A percentile compares a stretch with the other conserved stretches of the same genome.
Evolutionary conservation across 2,888 invertebrate species (phyloP).

Genomic region (Calameuta pallipes): DNA sequence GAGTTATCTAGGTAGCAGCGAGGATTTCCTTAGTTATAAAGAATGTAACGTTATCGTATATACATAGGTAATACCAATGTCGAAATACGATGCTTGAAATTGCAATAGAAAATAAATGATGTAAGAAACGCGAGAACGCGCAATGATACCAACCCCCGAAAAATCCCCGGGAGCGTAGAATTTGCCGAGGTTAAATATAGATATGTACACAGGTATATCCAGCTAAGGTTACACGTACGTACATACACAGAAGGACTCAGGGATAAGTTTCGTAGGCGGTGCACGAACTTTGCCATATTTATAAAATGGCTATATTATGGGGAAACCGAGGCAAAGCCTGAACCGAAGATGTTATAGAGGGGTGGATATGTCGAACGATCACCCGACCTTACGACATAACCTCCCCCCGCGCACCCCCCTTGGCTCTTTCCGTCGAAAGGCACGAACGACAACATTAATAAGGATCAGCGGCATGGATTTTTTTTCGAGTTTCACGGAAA

Average conservation of each 20-base stretch:
- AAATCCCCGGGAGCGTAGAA: conserved; percentile 1
- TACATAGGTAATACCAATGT: background rate
- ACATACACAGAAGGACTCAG: background rate
- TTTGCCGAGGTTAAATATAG: background rate
- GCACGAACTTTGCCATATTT: conserved; percentile 21
- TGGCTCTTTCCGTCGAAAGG: background rate
- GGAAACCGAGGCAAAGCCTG: conserved; percentile 2
- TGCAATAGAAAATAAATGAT: background rate
- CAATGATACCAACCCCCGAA: background rate
- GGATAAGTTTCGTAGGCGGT: conserved; percentile 13
- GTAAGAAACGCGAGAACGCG: background rate
- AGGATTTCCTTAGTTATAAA: background rate
- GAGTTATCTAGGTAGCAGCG: background rate
- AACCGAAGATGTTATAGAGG: background rate
- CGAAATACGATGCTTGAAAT: background rate
- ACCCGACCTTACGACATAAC: background rate
- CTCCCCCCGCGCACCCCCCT: no score
- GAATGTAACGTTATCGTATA: background rate
- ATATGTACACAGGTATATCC: background rate
- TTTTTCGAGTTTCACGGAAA: background rate
- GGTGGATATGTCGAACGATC: background rate
- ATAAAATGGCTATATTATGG: conserved; percentile 24
- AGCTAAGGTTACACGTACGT: background rate
- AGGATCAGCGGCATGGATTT: background rate
- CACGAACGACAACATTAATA: background rate